Evolutionary conservation across 2,888 invertebrate genomes (phyloP).

Genomic region (Chymomyza amoena): DNA sequence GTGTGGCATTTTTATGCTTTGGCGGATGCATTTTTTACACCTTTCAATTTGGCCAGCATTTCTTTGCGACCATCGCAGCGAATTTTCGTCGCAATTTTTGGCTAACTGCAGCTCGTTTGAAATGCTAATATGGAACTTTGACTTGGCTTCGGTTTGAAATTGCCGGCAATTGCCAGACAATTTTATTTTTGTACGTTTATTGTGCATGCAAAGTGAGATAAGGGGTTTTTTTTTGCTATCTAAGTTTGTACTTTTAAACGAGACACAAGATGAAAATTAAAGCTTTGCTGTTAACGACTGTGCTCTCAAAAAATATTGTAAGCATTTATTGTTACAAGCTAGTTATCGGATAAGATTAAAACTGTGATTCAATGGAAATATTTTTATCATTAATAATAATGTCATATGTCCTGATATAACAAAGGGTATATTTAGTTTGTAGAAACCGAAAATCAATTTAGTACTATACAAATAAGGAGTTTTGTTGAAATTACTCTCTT

Average conservation of each 20-base stretch:
- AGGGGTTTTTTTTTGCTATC: neutral
- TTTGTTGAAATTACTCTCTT: neutral
- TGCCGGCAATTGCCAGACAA: slow-evolving; percentile 62
- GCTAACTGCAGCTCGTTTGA: slow-evolving; percentile 67
- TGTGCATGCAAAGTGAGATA: slow-evolving; percentile 16
- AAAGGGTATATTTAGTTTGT: too few relatives aligned
- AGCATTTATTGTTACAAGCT: too few relatives aligned
- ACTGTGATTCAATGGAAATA: too few relatives aligned
- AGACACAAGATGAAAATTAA: neutral
- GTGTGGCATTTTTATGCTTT: slow-evolving; percentile 7
- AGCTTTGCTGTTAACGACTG: neutral
- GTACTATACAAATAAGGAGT: too few relatives aligned
- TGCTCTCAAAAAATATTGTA: neutral
- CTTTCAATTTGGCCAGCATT: slow-evolving; percentile 48
- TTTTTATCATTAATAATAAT: too few relatives aligned
- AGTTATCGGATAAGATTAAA: too few relatives aligned
- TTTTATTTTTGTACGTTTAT: slow-evolving; percentile 58
- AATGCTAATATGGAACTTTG: slow-evolving; percentile 67
- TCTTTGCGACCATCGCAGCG: neutral
- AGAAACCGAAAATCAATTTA: too few relatives aligned
- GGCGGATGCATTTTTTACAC: slow-evolving; percentile 40
- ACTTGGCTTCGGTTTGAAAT: slow-evolving; percentile 35
- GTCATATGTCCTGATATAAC: too few relatives aligned
- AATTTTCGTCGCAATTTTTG: slow-evolving; percentile 60
- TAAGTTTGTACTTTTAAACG: too few relatives aligned